Evolutionary conservation across 2,797 vertebrate species (phyloP), one percentile per base, ranked within the genome.

Genomic region (Hybognathus amarus): DNA sequence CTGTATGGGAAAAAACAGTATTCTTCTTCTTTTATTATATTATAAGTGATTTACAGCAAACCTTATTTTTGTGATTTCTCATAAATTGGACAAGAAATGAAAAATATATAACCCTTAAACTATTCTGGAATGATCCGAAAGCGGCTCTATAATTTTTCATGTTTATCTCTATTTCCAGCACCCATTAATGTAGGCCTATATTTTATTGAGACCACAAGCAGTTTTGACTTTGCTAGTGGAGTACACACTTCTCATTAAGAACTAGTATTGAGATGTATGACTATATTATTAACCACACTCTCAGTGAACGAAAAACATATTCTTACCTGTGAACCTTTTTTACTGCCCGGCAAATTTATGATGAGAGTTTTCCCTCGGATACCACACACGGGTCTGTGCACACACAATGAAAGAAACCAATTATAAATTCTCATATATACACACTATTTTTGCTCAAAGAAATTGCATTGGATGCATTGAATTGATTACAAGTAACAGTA

Each of bases 291-390:
- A 59, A 33, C 22, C 18, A 47, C 27, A 36, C 17, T 52, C 54
- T 68, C 36, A 70, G 38, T 50, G 22, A 50, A 79, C 4, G 1
- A 54, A 20, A 76, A 17, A 17, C 2, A 2, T 1, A 15, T 2
- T 87, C 94, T 94, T 95, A 99, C 98, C 97, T 99, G 97, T 94
- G 98, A 99, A 87, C 98, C 98, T 94, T 99, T 99, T 96, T 98
- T 99, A 95, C 97, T 99, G 94, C 98, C 98, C 91, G 98, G 97
- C 89, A 99, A 93, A 92, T 99, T 99, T 91, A 99, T 99, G 93
- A 99, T 98, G 87, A 99, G 97, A 79, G 98, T 99, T 93, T 99
- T 99, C 79, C 97, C 97, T 92, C 98, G 95, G 90, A 99, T 99
- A 88, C 98, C 98, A 91, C 98, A 99, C 70, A 99, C 97, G 81